These are phyloP conservation scores for Dicrurus megarhynchus DNA, from an alignment of 2,113 vertebrate genomes.

Conservation along the genomic window DNA sequence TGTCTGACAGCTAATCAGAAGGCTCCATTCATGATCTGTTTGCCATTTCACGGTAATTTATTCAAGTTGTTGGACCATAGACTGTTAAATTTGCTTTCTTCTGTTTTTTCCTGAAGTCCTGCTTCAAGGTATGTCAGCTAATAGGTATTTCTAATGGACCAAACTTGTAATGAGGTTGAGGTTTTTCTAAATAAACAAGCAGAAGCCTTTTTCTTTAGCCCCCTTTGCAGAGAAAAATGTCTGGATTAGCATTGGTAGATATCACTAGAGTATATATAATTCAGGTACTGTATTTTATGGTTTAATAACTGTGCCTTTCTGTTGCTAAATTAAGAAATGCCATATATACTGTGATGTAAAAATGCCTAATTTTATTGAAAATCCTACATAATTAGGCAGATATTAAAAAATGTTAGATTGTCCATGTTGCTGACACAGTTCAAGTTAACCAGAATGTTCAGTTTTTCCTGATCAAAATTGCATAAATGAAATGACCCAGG, in stretches of 20 bases:
- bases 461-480: slow-evolving; percentile 45
- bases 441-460: not conserved
- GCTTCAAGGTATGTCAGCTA: slow-evolving; percentile 29
- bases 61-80: slow-evolving; percentile 10
- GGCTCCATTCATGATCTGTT: slow-evolving; percentile 39
- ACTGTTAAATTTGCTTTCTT: slow-evolving; percentile 36
- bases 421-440: slow-evolving; percentile 22
- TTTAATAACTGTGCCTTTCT: slow-evolving; percentile 82
- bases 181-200: slow-evolving; percentile 16
- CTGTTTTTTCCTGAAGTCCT: slow-evolving; percentile 34
- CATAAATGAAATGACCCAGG: slow-evolving; percentile 19
- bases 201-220: slow-evolving; percentile 18
- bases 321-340: slow-evolving; percentile 75
- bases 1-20: slow-evolving; percentile 52
- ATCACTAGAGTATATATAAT: slow-evolving; percentile 24
- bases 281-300: slow-evolving; percentile 77
- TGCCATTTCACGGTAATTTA: slow-evolving; percentile 52
- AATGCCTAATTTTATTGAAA: slow-evolving; percentile 57
- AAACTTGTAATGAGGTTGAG: slow-evolving; percentile 53
- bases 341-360: slow-evolving; percentile 77
- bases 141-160: slow-evolving; percentile 67
- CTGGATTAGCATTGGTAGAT: slow-evolving; percentile 36
- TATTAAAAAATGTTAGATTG: slow-evolving; percentile 46
- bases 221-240: slow-evolving; percentile 53
- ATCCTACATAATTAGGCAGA: slow-evolving; percentile 50